These are phyloP conservation scores for Lepus timidus DNA, from an alignment of 2,113 vertebrate species.

Conservation along the genomic window DNA sequence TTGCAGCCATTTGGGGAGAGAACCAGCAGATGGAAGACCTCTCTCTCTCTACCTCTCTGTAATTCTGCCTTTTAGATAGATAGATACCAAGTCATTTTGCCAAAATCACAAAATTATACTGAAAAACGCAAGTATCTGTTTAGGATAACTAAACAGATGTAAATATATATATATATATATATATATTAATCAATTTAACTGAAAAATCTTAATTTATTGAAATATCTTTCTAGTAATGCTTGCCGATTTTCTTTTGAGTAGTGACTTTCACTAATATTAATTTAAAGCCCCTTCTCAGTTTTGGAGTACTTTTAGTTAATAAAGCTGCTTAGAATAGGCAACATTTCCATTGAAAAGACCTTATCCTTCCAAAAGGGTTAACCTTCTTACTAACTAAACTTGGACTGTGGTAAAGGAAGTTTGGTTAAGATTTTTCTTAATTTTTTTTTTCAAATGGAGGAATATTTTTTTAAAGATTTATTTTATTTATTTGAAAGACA, in stretches of 20 bases:
- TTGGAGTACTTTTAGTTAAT: background rate
- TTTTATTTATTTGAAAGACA: too few species aligned
- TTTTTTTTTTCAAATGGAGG: background rate
- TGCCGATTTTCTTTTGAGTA: background rate
- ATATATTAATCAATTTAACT: background rate
- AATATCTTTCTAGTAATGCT: conserved; percentile 1
- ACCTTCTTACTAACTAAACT: background rate
- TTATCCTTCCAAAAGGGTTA: background rate
- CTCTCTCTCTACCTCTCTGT: too few species aligned
- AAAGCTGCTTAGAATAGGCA: background rate
- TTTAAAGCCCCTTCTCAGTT: background rate
- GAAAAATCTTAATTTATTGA: background rate
- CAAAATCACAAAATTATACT: background rate
- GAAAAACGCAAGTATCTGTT: background rate
- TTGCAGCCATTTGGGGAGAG: too few species aligned
- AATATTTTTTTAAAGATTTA: background rate
- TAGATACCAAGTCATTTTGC: background rate
- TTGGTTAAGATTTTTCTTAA: background rate
- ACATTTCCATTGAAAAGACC: background rate
- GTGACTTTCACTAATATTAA: background rate
- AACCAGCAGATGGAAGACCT: too few species aligned
- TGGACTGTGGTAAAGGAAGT: background rate
- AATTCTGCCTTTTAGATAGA: too few species aligned
- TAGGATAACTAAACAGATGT: background rate
- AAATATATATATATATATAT: background rate